Conservation (phyloP, 2,888 invertebrate genomes). For the Euplexia lucipara region DNA sequence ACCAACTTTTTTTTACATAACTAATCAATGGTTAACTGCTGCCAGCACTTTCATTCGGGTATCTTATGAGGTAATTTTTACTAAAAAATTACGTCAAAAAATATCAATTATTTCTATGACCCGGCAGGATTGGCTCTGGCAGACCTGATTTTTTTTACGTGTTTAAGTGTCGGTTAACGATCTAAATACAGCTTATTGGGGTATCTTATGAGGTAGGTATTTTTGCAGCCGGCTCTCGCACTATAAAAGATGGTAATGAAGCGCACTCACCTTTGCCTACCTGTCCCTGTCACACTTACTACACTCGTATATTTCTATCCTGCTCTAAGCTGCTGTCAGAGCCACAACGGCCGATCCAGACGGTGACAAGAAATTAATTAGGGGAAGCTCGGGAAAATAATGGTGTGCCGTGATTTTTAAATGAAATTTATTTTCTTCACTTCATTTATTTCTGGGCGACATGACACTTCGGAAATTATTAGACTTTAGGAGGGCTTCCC, state of each 20-base stretch:
- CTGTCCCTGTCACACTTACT: constrained; percentile 69
- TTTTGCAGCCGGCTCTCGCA: too few relatives aligned
- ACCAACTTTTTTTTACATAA: too few relatives aligned
- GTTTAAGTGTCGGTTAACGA: too few relatives aligned
- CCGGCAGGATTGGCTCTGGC: too few relatives aligned
- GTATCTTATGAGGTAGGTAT: too few relatives aligned
- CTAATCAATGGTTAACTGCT: too few relatives aligned
- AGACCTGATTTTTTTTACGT: too few relatives aligned
- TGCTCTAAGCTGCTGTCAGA: constrained; percentile 83
- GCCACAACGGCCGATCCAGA: constrained; percentile 87
- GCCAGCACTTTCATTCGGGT: too few relatives aligned
- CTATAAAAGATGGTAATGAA: constrained; percentile 90
- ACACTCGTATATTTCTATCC: constrained; percentile 63
- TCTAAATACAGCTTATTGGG: too few relatives aligned
- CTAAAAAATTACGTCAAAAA: too few relatives aligned
- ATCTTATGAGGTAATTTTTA: too few relatives aligned
- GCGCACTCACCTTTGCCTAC: constrained; percentile 83
- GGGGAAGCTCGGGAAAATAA: constrained; percentile 89
- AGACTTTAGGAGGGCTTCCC: constrained; percentile 82
- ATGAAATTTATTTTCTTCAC: constrained; percentile 90
- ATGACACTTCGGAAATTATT: constrained; percentile 90
- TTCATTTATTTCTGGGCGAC: constrained; percentile 89
- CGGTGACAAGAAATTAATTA: constrained; percentile 91
- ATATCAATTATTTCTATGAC: too few relatives aligned
- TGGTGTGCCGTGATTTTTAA: constrained; percentile 90